phyloP scores from a whole-genome alignment of 2,113 vertebrate species.

The Chunga burmeisteri region DNA sequence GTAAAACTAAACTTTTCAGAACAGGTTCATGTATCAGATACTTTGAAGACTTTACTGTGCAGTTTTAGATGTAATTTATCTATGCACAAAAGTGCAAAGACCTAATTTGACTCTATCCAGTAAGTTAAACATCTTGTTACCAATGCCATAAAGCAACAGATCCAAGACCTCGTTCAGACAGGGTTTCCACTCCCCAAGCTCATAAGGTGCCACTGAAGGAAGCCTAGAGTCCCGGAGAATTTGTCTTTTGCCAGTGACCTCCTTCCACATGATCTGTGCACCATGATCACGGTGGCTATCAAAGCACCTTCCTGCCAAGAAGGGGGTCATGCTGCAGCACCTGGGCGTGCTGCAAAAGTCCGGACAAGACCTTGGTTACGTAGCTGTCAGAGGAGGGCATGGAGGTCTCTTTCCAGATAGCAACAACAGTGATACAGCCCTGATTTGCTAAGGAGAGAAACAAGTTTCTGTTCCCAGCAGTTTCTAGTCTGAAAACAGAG shows the following conservation, averaged over 20 bases:
- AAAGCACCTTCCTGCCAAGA: background rate
- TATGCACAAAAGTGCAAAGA: background rate
- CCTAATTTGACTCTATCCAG: background rate
- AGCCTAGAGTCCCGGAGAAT: background rate
- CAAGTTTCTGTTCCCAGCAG: background rate
- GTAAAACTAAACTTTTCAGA: background rate
- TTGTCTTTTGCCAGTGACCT: background rate
- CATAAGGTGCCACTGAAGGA: background rate
- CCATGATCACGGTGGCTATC: background rate
- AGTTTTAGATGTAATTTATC: background rate
- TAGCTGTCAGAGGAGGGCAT: background rate
- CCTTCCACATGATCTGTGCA: background rate
- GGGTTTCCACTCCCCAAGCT: background rate
- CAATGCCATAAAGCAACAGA: background rate
- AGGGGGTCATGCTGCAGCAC: background rate
- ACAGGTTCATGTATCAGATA: background rate
- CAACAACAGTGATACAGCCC: background rate
- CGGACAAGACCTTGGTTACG: background rate
- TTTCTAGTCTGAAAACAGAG: background rate
- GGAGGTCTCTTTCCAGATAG: background rate
- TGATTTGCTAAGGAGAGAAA: background rate
- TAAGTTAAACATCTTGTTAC: background rate
- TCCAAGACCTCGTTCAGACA: background rate
- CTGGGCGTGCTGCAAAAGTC: rapidly evolving
- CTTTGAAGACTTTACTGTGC: background rate